These are phyloP conservation scores for Ormyrus rosae DNA, from an alignment of 2,888 invertebrate species.

Conservation along the genomic window DNA sequence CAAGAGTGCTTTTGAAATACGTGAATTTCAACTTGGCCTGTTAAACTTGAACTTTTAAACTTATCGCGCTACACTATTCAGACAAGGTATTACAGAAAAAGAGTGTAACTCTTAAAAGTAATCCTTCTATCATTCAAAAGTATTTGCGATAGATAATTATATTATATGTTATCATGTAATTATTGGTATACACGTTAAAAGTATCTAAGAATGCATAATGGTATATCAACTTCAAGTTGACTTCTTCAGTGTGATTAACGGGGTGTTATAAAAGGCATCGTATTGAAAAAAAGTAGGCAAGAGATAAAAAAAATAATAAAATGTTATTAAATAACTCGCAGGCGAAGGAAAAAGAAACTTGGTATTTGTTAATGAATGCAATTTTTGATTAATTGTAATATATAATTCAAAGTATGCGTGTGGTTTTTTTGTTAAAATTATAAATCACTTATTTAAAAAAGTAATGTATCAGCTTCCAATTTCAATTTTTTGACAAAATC, in stretches of 20 bases:
- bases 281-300: conserved; percentile 7
- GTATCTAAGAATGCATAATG: conserved; percentile 32
- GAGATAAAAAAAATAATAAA: conserved; percentile 21
- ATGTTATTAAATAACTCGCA: conserved; percentile 27
- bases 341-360: conserved; percentile 32
- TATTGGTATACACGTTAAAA: conserved; percentile 39
- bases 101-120: conserved; percentile 43
- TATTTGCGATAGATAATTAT: conserved; percentile 38
- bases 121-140: conserved; percentile 32
- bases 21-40: conserved; percentile 36
- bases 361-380: conserved; percentile 23
- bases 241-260: conserved; percentile 19
- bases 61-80: conserved; percentile 33
- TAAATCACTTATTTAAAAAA: conserved; percentile 18
- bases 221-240: conserved; percentile 40
- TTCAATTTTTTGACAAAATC: neutral
- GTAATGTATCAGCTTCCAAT: neutral
- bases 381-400: conserved; percentile 29
- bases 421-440: conserved; percentile 20
- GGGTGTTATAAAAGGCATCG: conserved; percentile 27
- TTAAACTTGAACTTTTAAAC: conserved; percentile 29
- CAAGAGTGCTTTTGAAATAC: conserved; percentile 27
- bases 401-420: conserved; percentile 9
- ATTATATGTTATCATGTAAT: conserved; percentile 44
- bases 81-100: conserved; percentile 35